phyloP scores from a whole-genome alignment of 2,797 vertebrate species.

The Melanotaenia boesemani region DNA sequence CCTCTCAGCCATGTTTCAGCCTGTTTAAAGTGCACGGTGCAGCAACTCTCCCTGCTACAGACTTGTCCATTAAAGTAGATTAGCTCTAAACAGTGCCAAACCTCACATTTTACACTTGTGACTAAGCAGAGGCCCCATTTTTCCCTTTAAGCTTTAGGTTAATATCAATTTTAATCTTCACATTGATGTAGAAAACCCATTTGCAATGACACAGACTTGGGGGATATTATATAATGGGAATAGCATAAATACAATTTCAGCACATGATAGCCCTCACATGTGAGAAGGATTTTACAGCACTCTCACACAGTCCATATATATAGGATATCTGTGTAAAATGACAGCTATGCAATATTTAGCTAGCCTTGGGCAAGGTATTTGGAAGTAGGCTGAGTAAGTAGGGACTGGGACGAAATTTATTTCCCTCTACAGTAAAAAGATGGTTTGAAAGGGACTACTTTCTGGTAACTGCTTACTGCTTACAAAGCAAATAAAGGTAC shows the following conservation, averaged over 20 bases:
- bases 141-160: slow-evolving; percentile 40
- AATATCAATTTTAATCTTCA: slow-evolving; percentile 50
- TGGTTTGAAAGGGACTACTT: neutral
- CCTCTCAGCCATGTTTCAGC: too few relatives aligned
- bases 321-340: slow-evolving; percentile 17
- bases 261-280: slow-evolving; percentile 26
- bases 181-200: slow-evolving; percentile 46
- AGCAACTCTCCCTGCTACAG: slow-evolving; percentile 2
- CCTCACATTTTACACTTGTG: slow-evolving; percentile 27
- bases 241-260: slow-evolving; percentile 9
- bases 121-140: slow-evolving; percentile 18
- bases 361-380: slow-evolving; percentile 16
- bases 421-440: slow-evolving; percentile 7
- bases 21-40: neutral
- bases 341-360: slow-evolving; percentile 38
- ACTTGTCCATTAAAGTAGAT: slow-evolving; percentile 29
- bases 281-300: slow-evolving; percentile 19
- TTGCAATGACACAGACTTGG: slow-evolving; percentile 32
- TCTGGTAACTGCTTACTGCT: neutral
- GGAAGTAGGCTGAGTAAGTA: slow-evolving; percentile 7
- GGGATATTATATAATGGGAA: slow-evolving; percentile 18
- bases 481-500: neutral
- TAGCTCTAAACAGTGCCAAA: slow-evolving; percentile 8
- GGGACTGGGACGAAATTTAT: slow-evolving; percentile 4
- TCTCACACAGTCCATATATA: slow-evolving; percentile 26